Evolutionary conservation across 2,888 invertebrate genomes (phyloP).

Genomic region (Nematopogon swammerdamellus): DNA sequence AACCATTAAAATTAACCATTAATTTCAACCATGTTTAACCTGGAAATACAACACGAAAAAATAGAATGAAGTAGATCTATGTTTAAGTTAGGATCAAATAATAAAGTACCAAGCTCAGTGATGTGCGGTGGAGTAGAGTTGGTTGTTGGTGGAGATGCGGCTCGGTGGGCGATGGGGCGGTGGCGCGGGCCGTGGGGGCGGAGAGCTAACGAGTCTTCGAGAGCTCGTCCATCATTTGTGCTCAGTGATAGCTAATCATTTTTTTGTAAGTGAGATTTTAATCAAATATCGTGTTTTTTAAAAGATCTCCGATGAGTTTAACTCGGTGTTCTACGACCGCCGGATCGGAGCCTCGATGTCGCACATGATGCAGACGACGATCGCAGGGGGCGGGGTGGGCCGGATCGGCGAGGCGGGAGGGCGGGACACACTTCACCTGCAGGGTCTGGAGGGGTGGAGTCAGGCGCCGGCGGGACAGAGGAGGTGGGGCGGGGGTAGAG

Average conservation of each 20-base stretch:
- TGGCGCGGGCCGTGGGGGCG: not conserved
- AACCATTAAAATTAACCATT: too few relatives aligned
- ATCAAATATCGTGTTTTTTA: not conserved
- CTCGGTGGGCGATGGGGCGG: not conserved
- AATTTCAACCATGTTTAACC: too few relatives aligned
- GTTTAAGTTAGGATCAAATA: not conserved
- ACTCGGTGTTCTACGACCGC: not conserved
- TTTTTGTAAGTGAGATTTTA: not conserved
- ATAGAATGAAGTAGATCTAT: not conserved
- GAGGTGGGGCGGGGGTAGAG: conserved; percentile 17
- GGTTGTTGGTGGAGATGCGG: not conserved
- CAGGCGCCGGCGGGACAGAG: conserved; percentile 14
- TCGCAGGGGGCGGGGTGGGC: conserved; percentile 6
- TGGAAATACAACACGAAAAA: not conserved
- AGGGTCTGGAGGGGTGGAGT: conserved; percentile 7
- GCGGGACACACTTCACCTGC: conserved; percentile 18
- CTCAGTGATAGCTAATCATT: not conserved
- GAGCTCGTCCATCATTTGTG: not conserved
- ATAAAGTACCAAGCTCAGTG: not conserved
- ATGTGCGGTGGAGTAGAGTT: not conserved
- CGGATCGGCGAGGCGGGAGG: conserved; percentile 27
- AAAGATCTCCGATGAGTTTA: not conserved
- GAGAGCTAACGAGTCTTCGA: not conserved
- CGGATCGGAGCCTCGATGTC: not conserved
- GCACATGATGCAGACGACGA: too few relatives aligned